Evolutionary conservation across 2,797 vertebrate genomes (phyloP).

Genomic region (Rhyacichthys aspro): DNA sequence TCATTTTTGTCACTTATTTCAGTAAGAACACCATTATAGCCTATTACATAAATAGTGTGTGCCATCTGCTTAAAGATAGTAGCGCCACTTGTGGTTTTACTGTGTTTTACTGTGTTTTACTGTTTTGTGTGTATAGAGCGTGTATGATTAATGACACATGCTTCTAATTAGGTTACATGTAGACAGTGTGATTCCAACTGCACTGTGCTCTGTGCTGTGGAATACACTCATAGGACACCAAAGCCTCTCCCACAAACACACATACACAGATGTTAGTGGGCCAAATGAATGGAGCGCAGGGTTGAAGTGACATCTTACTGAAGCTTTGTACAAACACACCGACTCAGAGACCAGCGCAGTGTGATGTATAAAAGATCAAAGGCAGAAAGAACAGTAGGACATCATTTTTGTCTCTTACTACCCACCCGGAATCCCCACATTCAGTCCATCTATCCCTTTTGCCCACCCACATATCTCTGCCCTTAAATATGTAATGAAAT

Average conservation of each 20-base stretch:
- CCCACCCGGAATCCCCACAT: constrained; percentile 41
- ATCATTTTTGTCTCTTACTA: constrained; percentile 45
- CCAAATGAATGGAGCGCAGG: constrained; percentile 38
- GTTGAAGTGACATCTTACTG: constrained; percentile 55
- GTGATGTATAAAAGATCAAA: constrained; percentile 78
- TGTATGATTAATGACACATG: constrained; percentile 60
- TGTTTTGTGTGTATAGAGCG: constrained; percentile 23
- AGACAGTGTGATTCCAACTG: constrained; percentile 34
- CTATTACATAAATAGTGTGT: neutral
- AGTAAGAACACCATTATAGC: neutral
- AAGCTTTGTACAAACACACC: constrained; percentile 37
- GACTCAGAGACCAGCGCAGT: constrained; percentile 32
- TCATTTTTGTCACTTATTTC: neutral
- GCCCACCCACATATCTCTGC: constrained; percentile 39
- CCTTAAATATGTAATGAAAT: constrained; percentile 70
- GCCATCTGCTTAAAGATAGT: neutral
- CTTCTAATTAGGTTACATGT: constrained; percentile 60
- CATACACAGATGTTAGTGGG: constrained; percentile 34
- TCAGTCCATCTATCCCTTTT: constrained; percentile 24
- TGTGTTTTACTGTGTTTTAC: constrained; percentile 16
- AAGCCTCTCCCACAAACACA: constrained; percentile 17
- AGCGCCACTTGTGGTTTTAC: neutral
- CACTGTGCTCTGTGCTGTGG: constrained; percentile 15
- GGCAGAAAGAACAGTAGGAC: constrained; percentile 63
- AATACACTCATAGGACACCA: constrained; percentile 6